Percentiles rank a stretch among this genome's conserved stretches.
phyloP scores from a whole-genome alignment of 2,888 invertebrate species.

The Heliconius cydno region DNA sequence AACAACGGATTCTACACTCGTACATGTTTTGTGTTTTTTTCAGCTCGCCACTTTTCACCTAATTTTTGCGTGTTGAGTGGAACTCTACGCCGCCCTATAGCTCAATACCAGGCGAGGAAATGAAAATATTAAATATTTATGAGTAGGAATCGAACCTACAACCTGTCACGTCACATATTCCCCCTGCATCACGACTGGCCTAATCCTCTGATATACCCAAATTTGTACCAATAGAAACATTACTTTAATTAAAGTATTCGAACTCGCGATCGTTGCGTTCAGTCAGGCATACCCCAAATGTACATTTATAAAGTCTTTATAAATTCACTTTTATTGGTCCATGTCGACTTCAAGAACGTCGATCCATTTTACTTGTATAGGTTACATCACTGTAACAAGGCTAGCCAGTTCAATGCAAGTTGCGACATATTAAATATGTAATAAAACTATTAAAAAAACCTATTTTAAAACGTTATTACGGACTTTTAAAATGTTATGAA shows the following conservation, averaged over 20 bases:
- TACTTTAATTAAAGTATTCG: background rate
- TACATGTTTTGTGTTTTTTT: no score
- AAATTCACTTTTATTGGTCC: slow-evolving; percentile 19
- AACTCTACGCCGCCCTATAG: no score
- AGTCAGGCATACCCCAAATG: background rate
- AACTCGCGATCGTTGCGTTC: background rate
- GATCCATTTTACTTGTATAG: slow-evolving; percentile 40
- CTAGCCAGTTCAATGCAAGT: slow-evolving; percentile 36
- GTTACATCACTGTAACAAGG: slow-evolving; percentile 44
- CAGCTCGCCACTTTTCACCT: no score
- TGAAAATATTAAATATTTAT: no score
- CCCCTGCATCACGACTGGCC: no score
- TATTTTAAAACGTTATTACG: background rate
- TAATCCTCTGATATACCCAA: no score
- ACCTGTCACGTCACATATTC: no score
- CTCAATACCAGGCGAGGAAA: no score
- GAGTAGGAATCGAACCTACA: no score
- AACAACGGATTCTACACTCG: background rate
- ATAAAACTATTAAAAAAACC: background rate
- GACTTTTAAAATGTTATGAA: background rate
- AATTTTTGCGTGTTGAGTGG: no score
- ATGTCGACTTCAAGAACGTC: slow-evolving; percentile 38
- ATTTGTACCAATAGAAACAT: background rate
- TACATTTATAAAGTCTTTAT: background rate
- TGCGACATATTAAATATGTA: slow-evolving; percentile 26